Evolutionary conservation across 2,888 invertebrate genomes (phyloP), one percentile per base, ranked within the genome.

Genomic region (Achlya flavicornis): DNA sequence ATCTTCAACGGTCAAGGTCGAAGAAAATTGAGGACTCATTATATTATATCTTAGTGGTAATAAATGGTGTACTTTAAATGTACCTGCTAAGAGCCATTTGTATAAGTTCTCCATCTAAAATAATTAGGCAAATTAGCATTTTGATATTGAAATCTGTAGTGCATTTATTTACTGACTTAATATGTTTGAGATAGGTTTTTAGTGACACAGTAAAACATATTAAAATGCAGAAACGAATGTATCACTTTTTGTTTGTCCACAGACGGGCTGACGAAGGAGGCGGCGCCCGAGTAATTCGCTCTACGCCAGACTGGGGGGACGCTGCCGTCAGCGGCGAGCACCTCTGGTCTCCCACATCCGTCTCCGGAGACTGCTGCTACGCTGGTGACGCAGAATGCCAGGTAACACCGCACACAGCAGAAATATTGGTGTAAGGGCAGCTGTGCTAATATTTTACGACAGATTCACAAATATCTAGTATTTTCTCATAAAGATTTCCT

Each of bases 351-450:
- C 97, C 98, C 68, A 97, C 98, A 63, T 97, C 97, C 65, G 97
- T 97, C 64, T 98, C 98, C 61, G 98, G 98, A 33, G 98, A 99
- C 91, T 97, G 98, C 88, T 99, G 99, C 91, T 98, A 98, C 88
- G 96, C 98, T 63, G 97, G 97, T 74, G 98, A 98, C 81, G 94
- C 94, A 58, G 98, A 98, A 84, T 99, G 98, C 88, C 96, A 96
- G 93, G 97, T 97, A 90, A 94, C 10, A 2, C 7, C 48, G 14
- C 14, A 43, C 14, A 14, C 5, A 14, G 43, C 6, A 19, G 19
- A 4, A 19, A 19, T 0, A 19, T 53, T 53, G 8, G 16, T 19
- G 16, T 16, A 14, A 4, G 7, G 19, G 16, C 7, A 53, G 8
- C 48, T n/a, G 11, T 8, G 46, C n/a, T n/a, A 8, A 62, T 26